Evolutionary conservation across 2,113 vertebrate genomes (phyloP).

Genomic region (Lampris megalopsis): DNA sequence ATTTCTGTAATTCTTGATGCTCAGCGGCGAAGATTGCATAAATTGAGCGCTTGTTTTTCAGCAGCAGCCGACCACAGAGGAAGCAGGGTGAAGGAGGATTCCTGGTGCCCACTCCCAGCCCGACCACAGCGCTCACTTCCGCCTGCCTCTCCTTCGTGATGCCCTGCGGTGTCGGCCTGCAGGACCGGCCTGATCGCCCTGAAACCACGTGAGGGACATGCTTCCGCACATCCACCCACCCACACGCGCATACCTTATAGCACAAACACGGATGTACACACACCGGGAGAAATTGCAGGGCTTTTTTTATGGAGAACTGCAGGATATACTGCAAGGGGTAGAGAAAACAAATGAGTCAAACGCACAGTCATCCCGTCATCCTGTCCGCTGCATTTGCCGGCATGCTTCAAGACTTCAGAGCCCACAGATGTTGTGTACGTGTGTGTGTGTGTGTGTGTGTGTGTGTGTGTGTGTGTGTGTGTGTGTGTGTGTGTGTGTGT

Average conservation of each 20-base stretch:
- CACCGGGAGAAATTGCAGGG: slow-evolving; percentile 66
- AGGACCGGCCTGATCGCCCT: slow-evolving; percentile 65
- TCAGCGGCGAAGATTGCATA: slow-evolving; percentile 42
- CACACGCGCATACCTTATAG: slow-evolving; percentile 5
- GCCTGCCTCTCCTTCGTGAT: slow-evolving; percentile 69
- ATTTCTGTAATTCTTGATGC: slow-evolving; percentile 26
- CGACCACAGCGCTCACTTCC: slow-evolving; percentile 63
- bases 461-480: slow-evolving; percentile 28
- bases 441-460: slow-evolving; percentile 27
- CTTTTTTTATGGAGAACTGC: slow-evolving; percentile 60
- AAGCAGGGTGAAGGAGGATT: slow-evolving; percentile 60
- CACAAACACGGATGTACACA: slow-evolving; percentile 34
- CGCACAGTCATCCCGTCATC: slow-evolving; percentile 73
- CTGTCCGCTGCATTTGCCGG: slow-evolving; percentile 54
- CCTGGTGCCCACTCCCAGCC: slow-evolving; percentile 56
- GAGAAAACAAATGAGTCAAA: slow-evolving; percentile 84
- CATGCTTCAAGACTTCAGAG: slow-evolving; percentile 13
- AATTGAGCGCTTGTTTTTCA: slow-evolving; percentile 45
- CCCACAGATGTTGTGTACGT: slow-evolving; percentile 27
- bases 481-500: slow-evolving; percentile 18
- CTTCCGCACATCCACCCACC: slow-evolving; percentile 37
- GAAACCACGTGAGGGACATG: slow-evolving; percentile 60
- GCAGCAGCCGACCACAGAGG: slow-evolving; percentile 56
- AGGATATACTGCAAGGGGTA: slow-evolving; percentile 57
- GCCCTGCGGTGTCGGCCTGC: slow-evolving; percentile 56